Percentiles rank a stretch among this genome's conserved stretches.
Evolutionary conservation across 2,888 invertebrate species (phyloP).

Genomic region (Autographa pulchrina): DNA sequence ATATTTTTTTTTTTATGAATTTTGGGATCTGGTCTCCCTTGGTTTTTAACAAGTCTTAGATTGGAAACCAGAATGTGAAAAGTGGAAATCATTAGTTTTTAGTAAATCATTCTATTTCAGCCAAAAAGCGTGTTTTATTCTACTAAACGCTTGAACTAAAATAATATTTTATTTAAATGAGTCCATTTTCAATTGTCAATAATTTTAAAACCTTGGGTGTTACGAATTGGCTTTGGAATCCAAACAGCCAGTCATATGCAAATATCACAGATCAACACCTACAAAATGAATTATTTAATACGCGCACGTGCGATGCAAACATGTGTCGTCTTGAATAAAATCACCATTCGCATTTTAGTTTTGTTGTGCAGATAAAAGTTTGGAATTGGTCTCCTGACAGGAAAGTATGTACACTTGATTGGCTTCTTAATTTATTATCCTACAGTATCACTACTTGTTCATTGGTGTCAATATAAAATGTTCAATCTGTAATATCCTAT

Average conservation of each 20-base stretch:
- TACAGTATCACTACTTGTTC: too few relatives aligned
- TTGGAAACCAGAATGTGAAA: too few relatives aligned
- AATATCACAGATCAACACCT: constrained; percentile 28
- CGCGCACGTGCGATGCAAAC: constrained; percentile 26
- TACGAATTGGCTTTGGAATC: constrained; percentile 6
- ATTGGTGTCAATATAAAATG: too few relatives aligned
- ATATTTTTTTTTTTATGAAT: too few relatives aligned
- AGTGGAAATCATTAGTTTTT: not conserved
- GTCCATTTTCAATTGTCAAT: not conserved
- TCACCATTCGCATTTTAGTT: constrained; percentile 13
- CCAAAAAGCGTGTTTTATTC: too few relatives aligned
- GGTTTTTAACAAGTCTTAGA: too few relatives aligned
- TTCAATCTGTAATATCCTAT: too few relatives aligned
- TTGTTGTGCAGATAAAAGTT: constrained; percentile 2
- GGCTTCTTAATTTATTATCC: not conserved
- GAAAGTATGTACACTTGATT: not conserved
- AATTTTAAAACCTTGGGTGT: not conserved
- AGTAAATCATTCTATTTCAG: not conserved
- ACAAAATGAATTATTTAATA: constrained; percentile 44
- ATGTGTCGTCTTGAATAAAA: constrained; percentile 29
- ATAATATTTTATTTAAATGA: not conserved
- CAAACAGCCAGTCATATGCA: constrained; percentile 7
- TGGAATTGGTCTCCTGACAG: not conserved
- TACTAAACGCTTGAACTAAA: not conserved
- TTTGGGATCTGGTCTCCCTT: too few relatives aligned